phyloP scores from a whole-genome alignment of 1,140 invertebrate species.

The fruit fly (Drosophila melanogaster) region Release_6_plus_ISO1_MT NT_037436.4:12726001-12726500 shows the following conservation, averaged over 20 bases:
- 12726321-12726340: conserved; percentile 49
- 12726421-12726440: conserved; percentile 45
- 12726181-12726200: conserved; percentile 48
- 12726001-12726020: conserved; percentile 14
- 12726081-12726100: conserved; percentile 28
- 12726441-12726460: conserved; percentile 24
- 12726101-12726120: conserved; percentile 37
- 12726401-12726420: conserved; percentile 50
- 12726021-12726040: conserved; percentile 32
- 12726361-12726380: conserved; percentile 56
- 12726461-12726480: conserved; percentile 3
- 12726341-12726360: conserved; percentile 56
- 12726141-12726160: conserved; percentile 34
- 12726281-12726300: not conserved
- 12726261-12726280: conserved; percentile 35
- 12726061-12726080: conserved; percentile 44
- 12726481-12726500: conserved; percentile 8
- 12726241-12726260: conserved; percentile 24
- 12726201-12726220: conserved; percentile 48
- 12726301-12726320: conserved; percentile 32
- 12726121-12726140: conserved; percentile 38
- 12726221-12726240: conserved; percentile 7
- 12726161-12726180: conserved; percentile 17
- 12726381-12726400: conserved; percentile 58
- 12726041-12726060: conserved; percentile 25